These are phyloP conservation scores for Drosophila histrio DNA, from an alignment of 2,888 invertebrate genomes.

Conservation along the genomic window DNA sequence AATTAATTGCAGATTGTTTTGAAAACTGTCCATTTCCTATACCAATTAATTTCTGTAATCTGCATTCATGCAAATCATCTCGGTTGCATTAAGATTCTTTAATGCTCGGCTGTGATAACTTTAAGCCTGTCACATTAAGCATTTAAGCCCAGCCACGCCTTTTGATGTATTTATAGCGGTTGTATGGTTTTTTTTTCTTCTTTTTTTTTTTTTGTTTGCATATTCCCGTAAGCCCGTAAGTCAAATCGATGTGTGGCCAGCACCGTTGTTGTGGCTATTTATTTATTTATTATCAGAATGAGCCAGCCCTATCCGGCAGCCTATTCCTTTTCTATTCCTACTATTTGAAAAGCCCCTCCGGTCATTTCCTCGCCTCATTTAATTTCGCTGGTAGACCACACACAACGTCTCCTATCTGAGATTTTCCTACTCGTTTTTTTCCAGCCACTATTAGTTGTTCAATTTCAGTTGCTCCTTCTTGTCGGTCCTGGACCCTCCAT, in stretches of 20 bases:
- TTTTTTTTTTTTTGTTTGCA: conserved; percentile 19
- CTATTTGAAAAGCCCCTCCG: conserved; percentile 23
- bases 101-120: conserved; percentile 46
- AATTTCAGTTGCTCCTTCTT: conserved; percentile 27
- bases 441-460: conserved; percentile 64
- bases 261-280: conserved; percentile 45
- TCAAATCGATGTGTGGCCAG: conserved; percentile 42
- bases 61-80: conserved; percentile 48
- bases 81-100: conserved; percentile 38
- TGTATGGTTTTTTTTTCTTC: conserved; percentile 6
- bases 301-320: conserved; percentile 60
- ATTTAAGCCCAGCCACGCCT: conserved; percentile 57
- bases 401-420: conserved; percentile 41
- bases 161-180: conserved; percentile 63
- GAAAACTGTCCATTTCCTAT: conserved; percentile 41
- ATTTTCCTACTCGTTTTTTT: conserved; percentile 20
- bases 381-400: conserved; percentile 59
- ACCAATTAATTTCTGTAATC: conserved; percentile 31
- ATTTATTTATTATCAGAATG: conserved; percentile 75
- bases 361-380: conserved; percentile 56
- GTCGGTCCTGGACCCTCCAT: conserved; percentile 28
- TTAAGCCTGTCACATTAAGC: conserved; percentile 58
- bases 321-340: background rate
- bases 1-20: conserved; percentile 20
- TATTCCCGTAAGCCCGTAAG: conserved; percentile 44